phyloP scores from a whole-genome alignment of 2,888 invertebrate species.

The Agonopterix subpropinquella region DNA sequence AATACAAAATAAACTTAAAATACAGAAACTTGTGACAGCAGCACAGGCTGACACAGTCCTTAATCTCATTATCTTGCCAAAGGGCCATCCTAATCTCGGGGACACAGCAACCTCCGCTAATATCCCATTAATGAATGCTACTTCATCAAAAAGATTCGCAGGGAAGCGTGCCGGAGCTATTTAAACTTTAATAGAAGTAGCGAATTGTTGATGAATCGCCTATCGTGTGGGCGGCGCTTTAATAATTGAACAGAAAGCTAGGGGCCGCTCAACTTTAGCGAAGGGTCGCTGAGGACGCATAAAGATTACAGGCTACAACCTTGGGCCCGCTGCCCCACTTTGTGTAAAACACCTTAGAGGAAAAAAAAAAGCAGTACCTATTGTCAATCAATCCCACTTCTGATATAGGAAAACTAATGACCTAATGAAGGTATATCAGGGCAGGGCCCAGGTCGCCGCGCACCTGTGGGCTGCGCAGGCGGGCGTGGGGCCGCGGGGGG shows the following conservation, averaged over 20 bases:
- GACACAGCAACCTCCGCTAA: not conserved
- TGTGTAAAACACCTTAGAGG: too few relatives aligned
- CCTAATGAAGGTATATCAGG: constrained; percentile 2
- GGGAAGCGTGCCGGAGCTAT: not conserved
- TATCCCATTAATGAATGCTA: not conserved
- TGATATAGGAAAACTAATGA: not conserved
- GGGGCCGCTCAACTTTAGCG: constrained; percentile 19
- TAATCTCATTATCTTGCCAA: too few relatives aligned
- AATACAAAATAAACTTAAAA: too few relatives aligned
- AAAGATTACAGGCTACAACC: constrained; percentile 39
- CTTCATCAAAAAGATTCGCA: not conserved
- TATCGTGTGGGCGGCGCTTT: constrained; percentile 21
- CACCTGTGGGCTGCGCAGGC: constrained; percentile 51
- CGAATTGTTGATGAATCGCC: constrained; percentile 26
- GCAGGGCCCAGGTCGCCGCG: constrained; percentile 38
- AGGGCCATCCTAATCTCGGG: too few relatives aligned
- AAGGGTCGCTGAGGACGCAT: constrained; percentile 41
- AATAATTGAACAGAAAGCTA: constrained; percentile 24
- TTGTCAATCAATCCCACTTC: too few relatives aligned
- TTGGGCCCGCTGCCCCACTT: constrained; percentile 8
- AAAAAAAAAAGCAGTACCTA: too few relatives aligned
- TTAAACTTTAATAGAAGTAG: constrained; percentile 21
- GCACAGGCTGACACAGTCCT: too few relatives aligned
- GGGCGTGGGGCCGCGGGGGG: constrained; percentile 24
- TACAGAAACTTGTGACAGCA: too few relatives aligned